Evolutionary conservation across 2,113 vertebrate genomes (phyloP).

Genomic region (Eudyptes chrysolophus): DNA sequence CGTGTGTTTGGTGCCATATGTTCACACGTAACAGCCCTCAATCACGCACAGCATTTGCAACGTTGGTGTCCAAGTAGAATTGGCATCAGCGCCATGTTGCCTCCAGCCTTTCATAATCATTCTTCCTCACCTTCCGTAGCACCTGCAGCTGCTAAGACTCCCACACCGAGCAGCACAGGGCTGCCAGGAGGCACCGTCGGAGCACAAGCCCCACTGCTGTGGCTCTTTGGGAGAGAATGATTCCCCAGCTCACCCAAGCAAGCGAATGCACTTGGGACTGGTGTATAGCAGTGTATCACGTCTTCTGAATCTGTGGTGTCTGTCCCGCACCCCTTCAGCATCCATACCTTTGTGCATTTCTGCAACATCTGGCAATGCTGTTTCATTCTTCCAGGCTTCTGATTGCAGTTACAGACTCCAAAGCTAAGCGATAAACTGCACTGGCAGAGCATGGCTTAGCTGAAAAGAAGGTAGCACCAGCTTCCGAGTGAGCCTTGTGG

Average conservation of each 20-base stretch:
- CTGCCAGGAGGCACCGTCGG: neutral
- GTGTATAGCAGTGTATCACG: fast-evolving
- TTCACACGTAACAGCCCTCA: neutral
- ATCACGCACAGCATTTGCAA: fast-evolving
- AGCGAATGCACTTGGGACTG: fast-evolving
- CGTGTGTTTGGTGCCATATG: fast-evolving
- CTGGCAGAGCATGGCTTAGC: neutral
- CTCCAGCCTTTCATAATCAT: neutral
- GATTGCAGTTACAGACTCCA: neutral
- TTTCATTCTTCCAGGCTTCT: neutral
- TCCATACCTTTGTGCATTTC: fast-evolving
- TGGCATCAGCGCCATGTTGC: neutral
- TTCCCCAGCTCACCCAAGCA: neutral
- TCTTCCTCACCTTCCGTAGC: neutral
- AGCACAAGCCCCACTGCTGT: neutral
- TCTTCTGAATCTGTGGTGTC: neutral
- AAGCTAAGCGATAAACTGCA: neutral
- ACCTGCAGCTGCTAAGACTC: neutral
- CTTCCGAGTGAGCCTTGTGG: fast-evolving
- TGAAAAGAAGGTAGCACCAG: neutral
- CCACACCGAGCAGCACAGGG: fast-evolving
- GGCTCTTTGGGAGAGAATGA: neutral
- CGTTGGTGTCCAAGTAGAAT: neutral
- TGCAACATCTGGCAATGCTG: neutral
- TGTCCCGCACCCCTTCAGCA: neutral